Percentiles rank a stretch among this genome's conserved stretches.
These are phyloP conservation scores for Dynastes grantii DNA, from an alignment of 2,888 invertebrate genomes.

Conservation along the genomic window DNA sequence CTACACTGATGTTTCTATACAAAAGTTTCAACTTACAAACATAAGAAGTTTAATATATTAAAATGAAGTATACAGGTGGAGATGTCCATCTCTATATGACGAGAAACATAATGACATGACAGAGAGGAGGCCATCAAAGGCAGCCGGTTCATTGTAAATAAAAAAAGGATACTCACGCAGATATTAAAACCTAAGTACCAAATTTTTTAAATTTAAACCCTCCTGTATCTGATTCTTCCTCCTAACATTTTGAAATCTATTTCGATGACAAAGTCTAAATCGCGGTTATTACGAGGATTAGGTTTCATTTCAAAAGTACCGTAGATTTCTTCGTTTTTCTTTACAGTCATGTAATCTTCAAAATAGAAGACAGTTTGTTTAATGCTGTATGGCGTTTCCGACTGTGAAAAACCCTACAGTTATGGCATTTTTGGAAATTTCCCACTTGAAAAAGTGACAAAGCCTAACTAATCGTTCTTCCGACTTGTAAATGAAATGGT, in stretches of 20 bases:
- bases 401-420: slow-evolving; percentile 99
- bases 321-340: slow-evolving; percentile 93
- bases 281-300: slow-evolving; percentile 96
- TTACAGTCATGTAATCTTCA: slow-evolving; percentile 97
- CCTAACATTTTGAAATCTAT: slow-evolving; percentile 96
- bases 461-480: slow-evolving; percentile 97
- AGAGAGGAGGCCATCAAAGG: slow-evolving; percentile 25
- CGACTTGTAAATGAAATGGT: slow-evolving; percentile 86
- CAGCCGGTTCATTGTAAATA: slow-evolving; percentile 35
- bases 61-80: slow-evolving; percentile 10
- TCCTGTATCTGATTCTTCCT: slow-evolving; percentile 89
- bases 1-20: slow-evolving; percentile 21
- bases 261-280: slow-evolving; percentile 95
- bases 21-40: slow-evolving; percentile 34
- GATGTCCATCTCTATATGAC: slow-evolving; percentile 24
- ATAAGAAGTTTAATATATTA: slow-evolving; percentile 21
- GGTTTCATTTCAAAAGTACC: slow-evolving; percentile 96
- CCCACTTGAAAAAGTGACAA: slow-evolving; percentile 99
- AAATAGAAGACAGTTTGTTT: slow-evolving; percentile 99
- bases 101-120: slow-evolving; percentile 25
- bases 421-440: slow-evolving; percentile 99
- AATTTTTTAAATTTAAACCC: slow-evolving; percentile 77
- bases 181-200: slow-evolving; percentile 35
- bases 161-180: slow-evolving; percentile 37
- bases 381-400: slow-evolving; percentile 98